Evolutionary conservation across 2,888 invertebrate genomes (phyloP).

Genomic region (Stomorhina lunata): DNA sequence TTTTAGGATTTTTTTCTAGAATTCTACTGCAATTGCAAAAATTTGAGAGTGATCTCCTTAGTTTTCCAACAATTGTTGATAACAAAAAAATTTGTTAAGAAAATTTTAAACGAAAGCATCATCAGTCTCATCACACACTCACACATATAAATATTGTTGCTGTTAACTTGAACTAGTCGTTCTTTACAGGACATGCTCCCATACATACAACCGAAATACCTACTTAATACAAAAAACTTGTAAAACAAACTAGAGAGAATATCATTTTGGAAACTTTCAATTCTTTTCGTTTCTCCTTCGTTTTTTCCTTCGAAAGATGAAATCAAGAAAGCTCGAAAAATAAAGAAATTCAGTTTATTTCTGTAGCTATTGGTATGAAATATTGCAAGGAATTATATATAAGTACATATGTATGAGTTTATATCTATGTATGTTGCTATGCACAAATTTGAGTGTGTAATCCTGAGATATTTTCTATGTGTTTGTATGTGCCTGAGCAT

Average conservation of each 20-base stretch:
- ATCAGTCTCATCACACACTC: slow-evolving; percentile 14
- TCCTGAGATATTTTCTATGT: too few species aligned
- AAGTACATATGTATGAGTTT: not conserved
- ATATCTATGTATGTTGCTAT: not conserved
- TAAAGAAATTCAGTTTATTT: slow-evolving; percentile 56
- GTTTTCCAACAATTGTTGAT: slow-evolving; percentile 59
- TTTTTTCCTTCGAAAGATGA: not conserved
- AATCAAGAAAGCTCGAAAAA: slow-evolving; percentile 11
- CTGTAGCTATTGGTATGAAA: slow-evolving; percentile 19
- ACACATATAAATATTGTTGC: slow-evolving; percentile 27
- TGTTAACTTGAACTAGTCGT: slow-evolving; percentile 29
- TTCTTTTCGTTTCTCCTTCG: slow-evolving; percentile 50
- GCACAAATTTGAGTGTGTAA: too few species aligned
- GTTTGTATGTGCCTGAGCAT: not conserved
- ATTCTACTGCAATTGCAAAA: slow-evolving; percentile 49
- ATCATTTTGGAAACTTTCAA: slow-evolving; percentile 60
- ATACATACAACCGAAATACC: too few species aligned
- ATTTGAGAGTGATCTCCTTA: slow-evolving; percentile 62
- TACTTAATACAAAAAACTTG: not conserved
- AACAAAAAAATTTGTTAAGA: slow-evolving; percentile 26
- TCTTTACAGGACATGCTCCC: not conserved
- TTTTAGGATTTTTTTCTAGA: slow-evolving; percentile 22
- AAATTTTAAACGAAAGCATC: not conserved
- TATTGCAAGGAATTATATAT: slow-evolving; percentile 3
- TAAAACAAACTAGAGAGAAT: slow-evolving; percentile 26